A percentile compares a stretch with the other conserved stretches of the same genome.
Conservation (phyloP, 2,113 vertebrate species). For the Labrus mixtus region DNA sequence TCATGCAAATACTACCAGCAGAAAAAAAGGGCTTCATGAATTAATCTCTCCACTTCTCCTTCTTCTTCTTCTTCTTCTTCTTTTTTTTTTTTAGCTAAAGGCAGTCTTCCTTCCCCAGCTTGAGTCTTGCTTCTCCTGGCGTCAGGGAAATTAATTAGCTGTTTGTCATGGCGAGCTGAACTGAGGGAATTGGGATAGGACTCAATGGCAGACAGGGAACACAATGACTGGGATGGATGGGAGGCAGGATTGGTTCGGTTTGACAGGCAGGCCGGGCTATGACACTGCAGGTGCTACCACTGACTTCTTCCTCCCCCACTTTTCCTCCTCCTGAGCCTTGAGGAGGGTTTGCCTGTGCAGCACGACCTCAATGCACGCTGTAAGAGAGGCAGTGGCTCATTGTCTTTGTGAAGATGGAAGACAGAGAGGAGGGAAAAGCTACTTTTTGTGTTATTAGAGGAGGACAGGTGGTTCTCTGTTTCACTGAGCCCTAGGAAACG, state of each 20-base stretch:
- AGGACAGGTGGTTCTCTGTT: slow-evolving; percentile 76
- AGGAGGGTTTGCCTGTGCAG: slow-evolving; percentile 60
- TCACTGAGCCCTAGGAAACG: slow-evolving; percentile 74
- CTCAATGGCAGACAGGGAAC: slow-evolving; percentile 52
- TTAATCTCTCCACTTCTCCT: slow-evolving; percentile 82
- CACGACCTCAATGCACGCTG: slow-evolving; percentile 37
- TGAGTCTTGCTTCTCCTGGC: slow-evolving; percentile 78
- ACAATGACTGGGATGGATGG: slow-evolving; percentile 56
- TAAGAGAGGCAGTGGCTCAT: slow-evolving; percentile 56
- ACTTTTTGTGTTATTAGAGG: slow-evolving; percentile 71
- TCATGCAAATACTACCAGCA: slow-evolving; percentile 81
- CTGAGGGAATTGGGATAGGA: slow-evolving; percentile 71
- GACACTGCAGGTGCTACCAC: slow-evolving; percentile 65
- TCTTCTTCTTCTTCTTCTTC: slow-evolving; percentile 69
- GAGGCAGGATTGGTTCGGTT: slow-evolving; percentile 38
- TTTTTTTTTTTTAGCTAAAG: slow-evolving; percentile 78
- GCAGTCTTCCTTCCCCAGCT: slow-evolving; percentile 80
- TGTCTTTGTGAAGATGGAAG: slow-evolving; percentile 68
- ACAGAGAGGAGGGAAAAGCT: slow-evolving; percentile 57
- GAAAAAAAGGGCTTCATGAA: slow-evolving; percentile 76
- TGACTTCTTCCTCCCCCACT: slow-evolving; percentile 2
- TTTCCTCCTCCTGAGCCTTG: slow-evolving; percentile 38
- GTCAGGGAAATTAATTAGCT: slow-evolving; percentile 85
- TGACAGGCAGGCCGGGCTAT: slow-evolving; percentile 52
- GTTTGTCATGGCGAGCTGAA: slow-evolving; percentile 82